Evolutionary conservation across 1,140 invertebrate genomes (phyloP).

Genomic region (Hylaeus volcanicus): DNA sequence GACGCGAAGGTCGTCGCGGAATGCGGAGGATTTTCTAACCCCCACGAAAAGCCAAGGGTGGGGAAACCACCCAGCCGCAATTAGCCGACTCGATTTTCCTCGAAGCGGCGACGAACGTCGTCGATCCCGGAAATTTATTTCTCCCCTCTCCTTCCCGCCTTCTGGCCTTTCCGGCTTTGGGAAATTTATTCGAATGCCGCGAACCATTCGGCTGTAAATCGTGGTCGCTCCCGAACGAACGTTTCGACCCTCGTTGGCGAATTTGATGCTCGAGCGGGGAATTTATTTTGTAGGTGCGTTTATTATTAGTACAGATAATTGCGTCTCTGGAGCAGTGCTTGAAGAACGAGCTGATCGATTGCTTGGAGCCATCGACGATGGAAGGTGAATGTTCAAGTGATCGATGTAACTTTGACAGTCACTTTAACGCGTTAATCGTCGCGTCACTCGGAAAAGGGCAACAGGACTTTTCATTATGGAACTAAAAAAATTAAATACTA

Average conservation of each 20-base stretch:
- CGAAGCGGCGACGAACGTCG: conserved; percentile 56
- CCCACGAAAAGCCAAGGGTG: conserved; percentile 56
- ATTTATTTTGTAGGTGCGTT: not conserved
- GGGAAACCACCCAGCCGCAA: conserved; percentile 70
- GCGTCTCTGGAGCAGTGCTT: not conserved
- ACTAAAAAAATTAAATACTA: too few relatives aligned
- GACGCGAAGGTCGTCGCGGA: conserved; percentile 43
- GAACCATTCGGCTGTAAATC: conserved; percentile 58
- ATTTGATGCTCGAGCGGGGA: conserved; percentile 21
- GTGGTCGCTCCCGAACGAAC: conserved; percentile 46
- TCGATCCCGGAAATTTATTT: conserved; percentile 71
- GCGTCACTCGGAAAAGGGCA: too few relatives aligned
- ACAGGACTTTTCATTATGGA: too few relatives aligned
- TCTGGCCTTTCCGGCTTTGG: not conserved
- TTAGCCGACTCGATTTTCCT: conserved; percentile 73
- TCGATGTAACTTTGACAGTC: too few relatives aligned
- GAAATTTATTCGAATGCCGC: conserved; percentile 64
- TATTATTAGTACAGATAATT: conserved; percentile 26
- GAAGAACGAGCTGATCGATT: too few relatives aligned
- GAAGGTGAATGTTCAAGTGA: too few relatives aligned
- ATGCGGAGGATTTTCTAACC: conserved; percentile 39
- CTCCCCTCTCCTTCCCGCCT: not conserved
- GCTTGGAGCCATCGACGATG: too few relatives aligned
- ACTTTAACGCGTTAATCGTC: too few relatives aligned
- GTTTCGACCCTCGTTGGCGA: conserved; percentile 11